Evolutionary conservation across 2,888 invertebrate species (phyloP), one percentile per base, ranked within the genome.

Genomic region (Dusona sp.): DNA sequence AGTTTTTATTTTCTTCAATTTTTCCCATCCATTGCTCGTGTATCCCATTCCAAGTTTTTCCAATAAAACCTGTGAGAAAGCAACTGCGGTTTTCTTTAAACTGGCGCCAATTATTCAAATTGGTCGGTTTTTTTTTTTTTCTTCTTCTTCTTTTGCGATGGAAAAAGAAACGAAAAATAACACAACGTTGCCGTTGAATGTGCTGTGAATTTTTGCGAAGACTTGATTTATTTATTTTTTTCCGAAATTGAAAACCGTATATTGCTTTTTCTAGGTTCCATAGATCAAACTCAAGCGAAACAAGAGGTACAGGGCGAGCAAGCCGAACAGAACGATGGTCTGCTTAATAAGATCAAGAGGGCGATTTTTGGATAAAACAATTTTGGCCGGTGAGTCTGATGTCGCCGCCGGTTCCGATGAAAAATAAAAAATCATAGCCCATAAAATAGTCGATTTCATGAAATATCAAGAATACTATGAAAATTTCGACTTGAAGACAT

Each of bases 261-360:
- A 85, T 89, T 92, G 83, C 88, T 91, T 90, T 92, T 95, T 95
- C 93, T 95, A 95, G 95, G 94, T 91, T 94, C 90, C 94, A 94
- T 95, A 93, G 94, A 93, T 89, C 93, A 95, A 94, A 94, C 95
- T 92, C 94, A 95, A 94, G 93, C 94, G 93, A 94, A 94, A 91
- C 93, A 94, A 90, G 92, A 93, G 74, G 93, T 82, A 64, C 86
- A 91, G 73, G 87, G 79, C 48, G 90, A 88, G 81, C 61, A 93
- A 89, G 92, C 92, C 85, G 90, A 92, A 89, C 92, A 93, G 89
- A 94, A 94, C 88, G 93, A 94, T 83, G 95, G 96, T 89, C 90
- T 96, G 79, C 94, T 96, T 89, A 93, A 92, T 90, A 96, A 95
- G 94, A 95, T 96, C 91, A 96, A 96, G 94, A 95, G 94, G 91